A percentile compares a stretch with the other conserved stretches of the same genome.
phyloP scores from a whole-genome alignment of 92 coral and sea anemone species.

The Micromussa lordhowensis region DNA sequence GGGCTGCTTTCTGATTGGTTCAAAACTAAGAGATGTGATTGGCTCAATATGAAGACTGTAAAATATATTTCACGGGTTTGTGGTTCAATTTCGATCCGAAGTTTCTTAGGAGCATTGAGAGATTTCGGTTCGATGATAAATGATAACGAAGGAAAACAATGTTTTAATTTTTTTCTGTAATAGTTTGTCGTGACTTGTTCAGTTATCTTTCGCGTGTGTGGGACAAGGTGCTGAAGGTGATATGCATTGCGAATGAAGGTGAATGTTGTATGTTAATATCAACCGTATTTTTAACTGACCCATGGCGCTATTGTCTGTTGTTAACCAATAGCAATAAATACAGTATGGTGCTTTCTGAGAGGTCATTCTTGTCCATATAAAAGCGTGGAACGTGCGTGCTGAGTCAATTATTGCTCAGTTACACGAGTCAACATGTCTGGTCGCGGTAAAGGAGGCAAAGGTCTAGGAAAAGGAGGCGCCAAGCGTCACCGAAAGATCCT shows the following conservation, averaged over 20 bases:
- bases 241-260: not conserved
- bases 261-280: not conserved
- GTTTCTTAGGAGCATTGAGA: not conserved
- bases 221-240: too few species aligned
- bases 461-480: conserved; percentile 99
- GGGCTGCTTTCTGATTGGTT: not conserved
- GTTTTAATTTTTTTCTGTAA: not conserved
- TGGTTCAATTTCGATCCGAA: not conserved
- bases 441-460: conserved; percentile 96
- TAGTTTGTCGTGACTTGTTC: not conserved
- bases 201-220: too few species aligned
- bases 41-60: not conserved
- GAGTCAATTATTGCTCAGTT: not conserved
- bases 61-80: not conserved
- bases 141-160: not conserved
- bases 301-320: not conserved
- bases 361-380: not conserved
- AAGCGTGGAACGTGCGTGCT: not conserved
- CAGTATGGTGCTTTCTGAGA: not conserved
- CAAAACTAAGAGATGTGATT: not conserved
- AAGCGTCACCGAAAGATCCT: conserved; percentile 89
- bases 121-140: not conserved
- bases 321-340: not conserved
- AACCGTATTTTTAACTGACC: not conserved
- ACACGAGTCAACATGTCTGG: conserved; percentile 65